Conservation (phyloP, 2,888 invertebrate genomes). For the Brassicogethes aeneus region DNA sequence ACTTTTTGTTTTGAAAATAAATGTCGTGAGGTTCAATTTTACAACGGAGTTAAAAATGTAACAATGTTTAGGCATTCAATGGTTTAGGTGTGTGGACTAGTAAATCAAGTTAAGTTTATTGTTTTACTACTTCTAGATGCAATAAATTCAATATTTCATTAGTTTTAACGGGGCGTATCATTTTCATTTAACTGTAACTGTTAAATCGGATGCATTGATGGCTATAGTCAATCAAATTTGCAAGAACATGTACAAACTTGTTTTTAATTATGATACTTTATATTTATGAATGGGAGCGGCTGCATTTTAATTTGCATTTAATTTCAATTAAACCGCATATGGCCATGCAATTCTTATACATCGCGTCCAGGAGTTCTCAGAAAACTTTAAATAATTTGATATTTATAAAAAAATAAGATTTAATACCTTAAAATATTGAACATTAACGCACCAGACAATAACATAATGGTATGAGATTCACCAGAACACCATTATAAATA, state of each 20-base stretch:
- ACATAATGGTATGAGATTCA: neutral
- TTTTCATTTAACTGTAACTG: too few species aligned
- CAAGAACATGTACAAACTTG: slow-evolving; percentile 16
- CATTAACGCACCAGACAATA: neutral
- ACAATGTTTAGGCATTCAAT: too few species aligned
- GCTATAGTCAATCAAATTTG: neutral
- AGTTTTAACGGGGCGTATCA: too few species aligned
- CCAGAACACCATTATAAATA: neutral
- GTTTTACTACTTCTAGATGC: too few species aligned
- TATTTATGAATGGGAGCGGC: slow-evolving; percentile 22
- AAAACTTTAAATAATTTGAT: neutral
- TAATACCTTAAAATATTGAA: too few species aligned
- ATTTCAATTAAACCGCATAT: slow-evolving; percentile 15
- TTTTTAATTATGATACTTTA: slow-evolving; percentile 21
- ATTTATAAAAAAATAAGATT: neutral
- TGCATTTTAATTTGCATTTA: slow-evolving; percentile 18
- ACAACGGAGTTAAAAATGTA: too few species aligned
- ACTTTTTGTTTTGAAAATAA: too few species aligned
- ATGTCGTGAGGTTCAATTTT: too few species aligned
- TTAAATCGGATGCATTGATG: slow-evolving; percentile 1
- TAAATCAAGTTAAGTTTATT: too few species aligned
- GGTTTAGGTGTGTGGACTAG: too few species aligned
- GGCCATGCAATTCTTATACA: slow-evolving; percentile 1
- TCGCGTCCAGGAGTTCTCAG: too few species aligned
- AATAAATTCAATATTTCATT: too few species aligned